Conservation (phyloP, 1,140 invertebrate species). For the Tribolium madens region DNA sequence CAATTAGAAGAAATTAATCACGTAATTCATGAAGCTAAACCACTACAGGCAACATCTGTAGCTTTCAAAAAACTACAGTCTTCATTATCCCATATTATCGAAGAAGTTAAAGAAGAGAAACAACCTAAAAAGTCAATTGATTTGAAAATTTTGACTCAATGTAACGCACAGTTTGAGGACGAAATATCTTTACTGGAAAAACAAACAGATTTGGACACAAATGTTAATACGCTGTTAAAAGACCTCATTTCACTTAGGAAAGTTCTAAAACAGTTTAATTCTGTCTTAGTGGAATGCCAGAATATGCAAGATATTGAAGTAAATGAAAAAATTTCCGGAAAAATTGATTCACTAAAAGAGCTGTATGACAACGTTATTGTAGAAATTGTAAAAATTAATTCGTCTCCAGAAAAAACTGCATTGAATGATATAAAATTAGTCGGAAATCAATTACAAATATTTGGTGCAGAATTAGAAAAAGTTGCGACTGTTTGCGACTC, state of each 20-base stretch:
- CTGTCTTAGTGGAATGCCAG: background rate
- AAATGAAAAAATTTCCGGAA: background rate
- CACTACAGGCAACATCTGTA: slow-evolving; percentile 20
- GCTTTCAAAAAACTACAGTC: background rate
- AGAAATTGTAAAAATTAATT: slow-evolving; percentile 39
- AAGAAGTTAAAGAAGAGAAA: background rate
- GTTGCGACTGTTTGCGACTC: background rate
- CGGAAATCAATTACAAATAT: background rate
- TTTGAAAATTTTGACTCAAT: background rate
- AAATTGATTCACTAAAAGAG: background rate
- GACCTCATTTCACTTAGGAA: background rate
- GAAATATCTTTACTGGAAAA: slow-evolving; percentile 15
- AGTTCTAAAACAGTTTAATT: background rate
- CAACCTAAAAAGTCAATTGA: background rate
- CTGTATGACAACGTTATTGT: slow-evolving; percentile 26
- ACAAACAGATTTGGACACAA: background rate
- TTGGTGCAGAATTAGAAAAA: background rate
- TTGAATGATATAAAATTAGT: slow-evolving; percentile 18
- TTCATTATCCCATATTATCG: background rate
- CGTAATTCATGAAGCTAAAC: slow-evolving; percentile 13
- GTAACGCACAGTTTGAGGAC: slow-evolving; percentile 8
- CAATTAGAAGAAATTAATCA: slow-evolving; percentile 35
- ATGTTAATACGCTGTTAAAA: background rate
- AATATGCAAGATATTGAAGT: background rate
- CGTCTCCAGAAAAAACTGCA: slow-evolving; percentile 7